Conservation (phyloP, 2,797 vertebrate genomes). For the Acropternis orthonyx region DNA sequence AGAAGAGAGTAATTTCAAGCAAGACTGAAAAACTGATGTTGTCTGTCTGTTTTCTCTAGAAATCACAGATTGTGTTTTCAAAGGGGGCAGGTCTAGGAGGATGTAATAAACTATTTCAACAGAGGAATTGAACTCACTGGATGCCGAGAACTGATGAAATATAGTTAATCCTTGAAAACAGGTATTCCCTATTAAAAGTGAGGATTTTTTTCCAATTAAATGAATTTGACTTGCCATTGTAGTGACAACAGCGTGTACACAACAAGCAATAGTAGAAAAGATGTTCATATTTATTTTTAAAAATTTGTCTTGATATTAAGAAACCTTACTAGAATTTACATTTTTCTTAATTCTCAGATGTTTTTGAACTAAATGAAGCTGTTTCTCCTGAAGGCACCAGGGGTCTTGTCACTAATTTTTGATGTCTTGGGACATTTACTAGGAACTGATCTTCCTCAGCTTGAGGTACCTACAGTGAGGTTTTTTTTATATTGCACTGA, state of each 20-base stretch:
- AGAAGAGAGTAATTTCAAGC: neutral
- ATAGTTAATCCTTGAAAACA: neutral
- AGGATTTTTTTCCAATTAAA: neutral
- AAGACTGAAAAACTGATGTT: neutral
- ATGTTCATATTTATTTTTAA: neutral
- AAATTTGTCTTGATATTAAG: neutral
- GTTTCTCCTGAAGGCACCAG: neutral
- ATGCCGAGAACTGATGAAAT: neutral
- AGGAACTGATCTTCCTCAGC: neutral
- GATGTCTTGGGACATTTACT: neutral
- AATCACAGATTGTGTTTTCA: neutral
- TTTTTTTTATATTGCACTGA: neutral
- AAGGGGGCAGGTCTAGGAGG: neutral
- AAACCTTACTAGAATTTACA: neutral
- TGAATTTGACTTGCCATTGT: neutral
- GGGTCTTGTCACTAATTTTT: neutral
- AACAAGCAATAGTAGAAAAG: neutral
- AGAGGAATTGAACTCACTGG: neutral
- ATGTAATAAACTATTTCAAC: neutral
- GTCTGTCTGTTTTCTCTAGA: neutral
- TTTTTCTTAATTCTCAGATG: neutral
- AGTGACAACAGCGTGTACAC: neutral
- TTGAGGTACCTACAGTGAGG: neutral
- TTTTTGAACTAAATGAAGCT: neutral
- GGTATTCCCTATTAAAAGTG: neutral